Conservation (phyloP, 2,797 vertebrate species). For the Hafferia zeledoni region DNA sequence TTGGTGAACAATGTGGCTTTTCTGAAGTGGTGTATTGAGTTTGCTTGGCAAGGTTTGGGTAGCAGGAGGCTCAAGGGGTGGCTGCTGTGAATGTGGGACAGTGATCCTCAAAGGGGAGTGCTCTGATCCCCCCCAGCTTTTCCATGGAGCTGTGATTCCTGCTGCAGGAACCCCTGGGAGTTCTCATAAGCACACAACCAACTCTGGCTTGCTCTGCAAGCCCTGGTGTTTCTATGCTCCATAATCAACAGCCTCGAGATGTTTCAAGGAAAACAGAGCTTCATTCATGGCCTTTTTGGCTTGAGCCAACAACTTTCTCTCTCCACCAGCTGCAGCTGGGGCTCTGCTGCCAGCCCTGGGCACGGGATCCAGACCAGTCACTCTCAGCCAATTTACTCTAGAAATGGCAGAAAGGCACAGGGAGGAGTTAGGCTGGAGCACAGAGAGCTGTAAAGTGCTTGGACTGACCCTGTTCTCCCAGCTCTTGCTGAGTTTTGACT, state of each 20-base stretch:
- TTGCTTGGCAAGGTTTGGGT: background rate
- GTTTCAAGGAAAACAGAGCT: background rate
- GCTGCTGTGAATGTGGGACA: background rate
- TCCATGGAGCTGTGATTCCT: background rate
- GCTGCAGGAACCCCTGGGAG: background rate
- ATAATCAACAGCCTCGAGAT: background rate
- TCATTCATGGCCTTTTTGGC: background rate
- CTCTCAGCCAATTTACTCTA: background rate
- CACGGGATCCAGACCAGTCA: background rate
- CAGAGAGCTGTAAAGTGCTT: fast-evolving
- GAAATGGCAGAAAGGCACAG: background rate
- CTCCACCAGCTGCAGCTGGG: background rate
- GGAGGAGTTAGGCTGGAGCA: background rate
- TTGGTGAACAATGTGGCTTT: background rate
- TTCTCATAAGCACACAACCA: background rate
- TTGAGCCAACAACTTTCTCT: background rate
- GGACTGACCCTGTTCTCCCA: background rate
- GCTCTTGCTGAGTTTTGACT: background rate
- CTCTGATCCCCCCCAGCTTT: background rate
- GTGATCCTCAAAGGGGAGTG: background rate
- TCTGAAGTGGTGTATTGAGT: background rate
- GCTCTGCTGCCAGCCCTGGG: background rate
- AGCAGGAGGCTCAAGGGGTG: background rate
- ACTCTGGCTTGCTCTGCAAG: background rate
- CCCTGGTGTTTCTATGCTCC: fast-evolving